Base-by-base conservation (phyloP, 2,113 vertebrate genomes). In the Dipodomys merriami region DNA sequence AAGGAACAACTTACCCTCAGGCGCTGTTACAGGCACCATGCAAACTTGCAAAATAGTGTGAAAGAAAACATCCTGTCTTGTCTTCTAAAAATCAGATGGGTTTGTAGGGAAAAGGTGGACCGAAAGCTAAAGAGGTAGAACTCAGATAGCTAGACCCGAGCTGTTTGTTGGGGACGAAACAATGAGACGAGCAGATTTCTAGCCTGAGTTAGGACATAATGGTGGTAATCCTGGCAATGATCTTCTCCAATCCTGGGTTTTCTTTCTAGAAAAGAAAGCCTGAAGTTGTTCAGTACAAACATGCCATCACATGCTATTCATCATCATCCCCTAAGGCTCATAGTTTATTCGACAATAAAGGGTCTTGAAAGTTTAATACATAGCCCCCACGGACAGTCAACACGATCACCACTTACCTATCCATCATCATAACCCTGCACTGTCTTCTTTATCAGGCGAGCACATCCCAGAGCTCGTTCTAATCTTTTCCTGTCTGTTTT, bases 401-500 rank as follows among this genome's bases (percentile, higher is more conserved):
- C 27, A 46, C 0, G 1, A 19, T 30, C 29, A 6, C 19, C 3
- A 5, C 1, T 33, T 74, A 12, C 25, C 8, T 0, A 16, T 4
- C 22, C 22, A 30, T 1, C 20, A 16, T 22, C 62, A 22, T 20
- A 5, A 39, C 6, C 60, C 2, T 1, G 13, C 10, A 1, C 9
- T 65, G 1, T 35, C 68, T 44, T 78, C 8, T 10, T 87, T n/a
- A 27, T 15, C n/a, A 79, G 16, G 29, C 13, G 81, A 77, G 23
- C 13, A 35, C 8, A n/a, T 23, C 73, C 1, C 19, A 68, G 18
- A 35, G 35, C 73, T 78, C 10, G 7, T 90, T 86, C n/a, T 60
- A 73, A 10, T 35, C 1, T 2, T 77, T 77, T 46, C 6, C 27
- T 22, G 1, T 10, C 8, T 30, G 11, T 91, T 53, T 39, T 44